Base-by-base conservation (phyloP, 2,113 vertebrate genomes). In the Xiphorhynchus elegans region DNA sequence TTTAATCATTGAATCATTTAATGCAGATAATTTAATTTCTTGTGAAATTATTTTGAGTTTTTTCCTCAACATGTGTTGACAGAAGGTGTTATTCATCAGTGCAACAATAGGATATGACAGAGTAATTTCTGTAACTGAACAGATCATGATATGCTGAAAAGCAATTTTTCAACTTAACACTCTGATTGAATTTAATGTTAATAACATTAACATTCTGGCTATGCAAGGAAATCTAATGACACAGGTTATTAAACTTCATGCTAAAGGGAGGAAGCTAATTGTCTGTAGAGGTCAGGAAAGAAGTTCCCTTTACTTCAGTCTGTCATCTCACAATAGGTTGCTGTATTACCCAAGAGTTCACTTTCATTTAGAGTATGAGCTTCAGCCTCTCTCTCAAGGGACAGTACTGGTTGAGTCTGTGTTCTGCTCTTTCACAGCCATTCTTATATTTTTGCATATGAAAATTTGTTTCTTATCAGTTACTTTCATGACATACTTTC, bases 161-260 rank as follows among this genome's bases (percentile, higher is more conserved):
- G 50, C 39, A 93, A 23, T 74, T 95, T 75, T 79, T 85, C 84
- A 95, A 58, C 49, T 66, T 78, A 50, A 53, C 40, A 60, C 29
- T 73, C 14, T 44, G 64, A 92, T 68, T 89, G 81, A 96, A 95
- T 87, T 93, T 83, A 80, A 64, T 92, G 72, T 90, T 93, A 95
- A 89, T 84, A 94, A 47, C 63, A 87, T 96, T 91, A 91, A 6
- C 59, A 94, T 91, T 93, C 75, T 74, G 40, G 35, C 55, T 87
- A 77, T 55, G 35, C 29, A 80, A 85, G 89, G 55, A 85, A 95
- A 85, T 80, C 73, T 50, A 96, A 83, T 77, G 78, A 80, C 82
- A 90, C 52, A 84, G 70, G 39, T 94, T 96, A 95, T 96, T 96
- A 88, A 96, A 90, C 50, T 85, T 84, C 75, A 93, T 67, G 88